A percentile compares a stretch with the other conserved stretches of the same genome.
Conservation (phyloP, 23 tunicate genomes). For the Diplosoma virens region DNA sequence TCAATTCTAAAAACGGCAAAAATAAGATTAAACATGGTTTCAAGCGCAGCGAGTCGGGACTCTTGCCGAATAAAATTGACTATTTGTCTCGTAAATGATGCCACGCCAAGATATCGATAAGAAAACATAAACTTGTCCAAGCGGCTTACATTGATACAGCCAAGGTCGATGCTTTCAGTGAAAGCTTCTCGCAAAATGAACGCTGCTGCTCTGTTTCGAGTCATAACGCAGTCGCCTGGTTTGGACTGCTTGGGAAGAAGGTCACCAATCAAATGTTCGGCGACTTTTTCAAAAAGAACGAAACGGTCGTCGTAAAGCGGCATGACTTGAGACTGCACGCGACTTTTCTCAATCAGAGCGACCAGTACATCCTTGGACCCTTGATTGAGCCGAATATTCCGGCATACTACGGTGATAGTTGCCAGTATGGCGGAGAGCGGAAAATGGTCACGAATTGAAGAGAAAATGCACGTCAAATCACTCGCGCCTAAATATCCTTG, state of each 20-base stretch:
- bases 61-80: conserved; percentile 37
- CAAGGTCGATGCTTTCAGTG: neutral
- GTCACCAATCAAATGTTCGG: conserved; percentile 17
- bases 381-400: conserved; percentile 24
- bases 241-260: neutral
- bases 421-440: conserved; percentile 54
- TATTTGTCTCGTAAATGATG: conserved; percentile 38
- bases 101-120: conserved; percentile 28
- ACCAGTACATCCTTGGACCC: conserved; percentile 10
- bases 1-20: conserved; percentile 46
- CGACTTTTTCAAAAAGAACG: conserved; percentile 7
- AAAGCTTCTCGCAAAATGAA: conserved; percentile 14
- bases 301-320: conserved; percentile 38
- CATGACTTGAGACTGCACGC: neutral
- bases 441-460: conserved; percentile 35
- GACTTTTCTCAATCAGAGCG: conserved; percentile 24
- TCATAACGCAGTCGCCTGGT: neutral
- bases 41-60: conserved; percentile 21
- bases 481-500: conserved; percentile 31
- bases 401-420: conserved; percentile 26
- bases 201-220: neutral
- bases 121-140: conserved; percentile 14
- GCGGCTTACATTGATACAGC: conserved; percentile 33
- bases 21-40: conserved; percentile 39
- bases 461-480: conserved; percentile 46